Base-by-base conservation (phyloP, 2,888 invertebrate species). In the Dynastes maya region DNA sequence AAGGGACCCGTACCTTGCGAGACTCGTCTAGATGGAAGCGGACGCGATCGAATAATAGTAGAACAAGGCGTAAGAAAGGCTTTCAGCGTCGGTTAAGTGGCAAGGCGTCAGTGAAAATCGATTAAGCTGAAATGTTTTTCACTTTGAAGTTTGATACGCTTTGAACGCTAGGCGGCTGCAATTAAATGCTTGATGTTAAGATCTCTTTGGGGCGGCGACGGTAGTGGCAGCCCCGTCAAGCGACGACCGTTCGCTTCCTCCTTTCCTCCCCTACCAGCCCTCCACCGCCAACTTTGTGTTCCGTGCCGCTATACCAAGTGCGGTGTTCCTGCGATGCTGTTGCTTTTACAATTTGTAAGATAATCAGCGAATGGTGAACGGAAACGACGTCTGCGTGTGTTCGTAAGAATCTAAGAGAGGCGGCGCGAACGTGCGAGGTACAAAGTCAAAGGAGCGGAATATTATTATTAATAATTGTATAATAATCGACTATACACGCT, bases 41-140 rank as follows among this genome's bases (percentile, higher is more conserved):
- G 71, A 63, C 71, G 79, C 63, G 61, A 61, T 64, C 70, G 78
- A 78, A 80, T 80, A 80, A 80, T 80, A 64, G 68, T 53, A 55
- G 78, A 79, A 74, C 80, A 75, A 71, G 80, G 64, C 78, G 77
- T 74, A 70, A 80, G 76, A 65, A 76, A 75, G 64, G 78, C 80
- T 75, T 78, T 77, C 77, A 75, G 78, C 75, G 76, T 64, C 68
- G 80, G 81, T 81, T 84, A 85, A 85, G 85, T 85, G 86, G 84
- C 82, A 81, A 84, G 84, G 84, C 84, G 84, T 84, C 85, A 84
- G 81, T 83, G 83, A 84, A 84, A 86, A 86, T 86, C 86, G 86
- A 87, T 87, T 86, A 85, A 84, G 83, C 84, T 84, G 82, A 85
- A 86, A 85, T 85, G 87, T 86, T 86, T 86, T 86, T 86, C 85